Percentiles rank a stretch among this genome's conserved stretches.
Evolutionary conservation across 2,888 invertebrate genomes (phyloP).

Genomic region (Caenorhabditis sp.): DNA sequence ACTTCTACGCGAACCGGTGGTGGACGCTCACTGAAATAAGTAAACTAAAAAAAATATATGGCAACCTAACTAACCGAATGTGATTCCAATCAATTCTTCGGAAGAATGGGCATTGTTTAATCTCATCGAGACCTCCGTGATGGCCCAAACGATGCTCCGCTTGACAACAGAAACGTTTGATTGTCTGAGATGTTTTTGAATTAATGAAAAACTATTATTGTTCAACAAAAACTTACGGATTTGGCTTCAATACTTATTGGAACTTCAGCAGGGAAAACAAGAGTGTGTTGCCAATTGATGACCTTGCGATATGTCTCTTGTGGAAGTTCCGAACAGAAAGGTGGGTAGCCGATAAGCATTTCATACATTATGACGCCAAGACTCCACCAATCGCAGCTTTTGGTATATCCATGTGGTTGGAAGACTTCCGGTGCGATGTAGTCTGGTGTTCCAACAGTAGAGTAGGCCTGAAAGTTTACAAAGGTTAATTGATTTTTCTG

Average conservation of each 20-base stretch:
- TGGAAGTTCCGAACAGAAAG: constrained; percentile 98
- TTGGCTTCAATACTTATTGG: constrained; percentile 95
- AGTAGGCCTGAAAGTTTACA: constrained; percentile 74
- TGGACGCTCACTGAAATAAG: constrained; percentile 80
- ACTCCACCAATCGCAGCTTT: constrained; percentile 99
- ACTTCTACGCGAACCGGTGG: constrained; percentile 97
- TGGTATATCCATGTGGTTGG: constrained; percentile 92
- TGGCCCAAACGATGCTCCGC: constrained; percentile 89
- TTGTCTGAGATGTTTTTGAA: constrained; percentile 60
- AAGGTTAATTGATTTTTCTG: not conserved
- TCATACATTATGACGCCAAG: constrained; percentile 99
- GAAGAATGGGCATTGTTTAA: constrained; percentile 90
- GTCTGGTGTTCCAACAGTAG: constrained; percentile 90
- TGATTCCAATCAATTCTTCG: constrained; percentile 96
- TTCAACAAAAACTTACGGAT: constrained; percentile 54
- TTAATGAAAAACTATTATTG: not conserved
- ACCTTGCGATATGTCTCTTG: constrained; percentile 96
- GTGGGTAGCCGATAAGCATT: constrained; percentile 99
- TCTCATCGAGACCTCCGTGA: constrained; percentile 86
- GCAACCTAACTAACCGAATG: constrained; percentile 80
- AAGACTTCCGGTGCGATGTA: constrained; percentile 99
- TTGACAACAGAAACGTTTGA: constrained; percentile 86
- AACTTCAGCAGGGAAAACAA: constrained; percentile 97
- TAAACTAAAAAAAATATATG: not conserved
- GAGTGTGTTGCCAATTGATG: constrained; percentile 98